These are phyloP conservation scores for Sebastes nivosus DNA, from an alignment of 2,797 vertebrate genomes.

Conservation along the genomic window DNA sequence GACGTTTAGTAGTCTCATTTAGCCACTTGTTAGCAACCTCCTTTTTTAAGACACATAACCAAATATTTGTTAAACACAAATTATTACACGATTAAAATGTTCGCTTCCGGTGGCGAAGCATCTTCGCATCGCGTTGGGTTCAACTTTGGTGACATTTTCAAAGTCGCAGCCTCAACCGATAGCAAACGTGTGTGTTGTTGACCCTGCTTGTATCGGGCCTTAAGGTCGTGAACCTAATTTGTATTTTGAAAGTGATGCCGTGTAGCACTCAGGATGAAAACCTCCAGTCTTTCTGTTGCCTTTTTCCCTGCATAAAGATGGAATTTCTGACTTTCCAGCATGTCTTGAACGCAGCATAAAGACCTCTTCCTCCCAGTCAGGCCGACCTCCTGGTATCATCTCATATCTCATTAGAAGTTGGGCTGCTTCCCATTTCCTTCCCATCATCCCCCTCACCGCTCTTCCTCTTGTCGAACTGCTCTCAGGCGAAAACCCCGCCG, in stretches of 20 bases:
- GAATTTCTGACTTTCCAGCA: constrained; percentile 12
- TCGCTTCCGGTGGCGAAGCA: too few relatives aligned
- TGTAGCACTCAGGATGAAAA: background rate
- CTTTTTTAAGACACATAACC: too few relatives aligned
- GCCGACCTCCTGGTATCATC: background rate
- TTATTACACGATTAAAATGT: too few relatives aligned
- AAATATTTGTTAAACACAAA: too few relatives aligned
- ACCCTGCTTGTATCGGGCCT: too few relatives aligned
- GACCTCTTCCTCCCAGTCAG: background rate
- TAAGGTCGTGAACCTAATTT: too few relatives aligned
- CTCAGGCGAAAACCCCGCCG: constrained; percentile 49
- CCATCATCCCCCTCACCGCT: constrained; percentile 20
- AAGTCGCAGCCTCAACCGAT: too few relatives aligned
- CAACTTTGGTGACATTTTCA: too few relatives aligned
- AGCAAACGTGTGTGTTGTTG: too few relatives aligned
- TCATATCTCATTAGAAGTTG: background rate
- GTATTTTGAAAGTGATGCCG: background rate
- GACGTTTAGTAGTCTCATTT: too few relatives aligned
- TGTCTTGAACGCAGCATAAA: background rate
- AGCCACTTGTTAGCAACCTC: too few relatives aligned
- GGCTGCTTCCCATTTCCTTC: constrained; percentile 22
- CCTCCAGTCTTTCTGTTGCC: background rate
- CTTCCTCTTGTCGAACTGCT: constrained; percentile 56
- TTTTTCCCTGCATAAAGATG: background rate
- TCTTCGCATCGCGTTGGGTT: too few relatives aligned